Evolutionary conservation across 2,888 invertebrate genomes (phyloP).

Genomic region (Ophion ellenae): DNA sequence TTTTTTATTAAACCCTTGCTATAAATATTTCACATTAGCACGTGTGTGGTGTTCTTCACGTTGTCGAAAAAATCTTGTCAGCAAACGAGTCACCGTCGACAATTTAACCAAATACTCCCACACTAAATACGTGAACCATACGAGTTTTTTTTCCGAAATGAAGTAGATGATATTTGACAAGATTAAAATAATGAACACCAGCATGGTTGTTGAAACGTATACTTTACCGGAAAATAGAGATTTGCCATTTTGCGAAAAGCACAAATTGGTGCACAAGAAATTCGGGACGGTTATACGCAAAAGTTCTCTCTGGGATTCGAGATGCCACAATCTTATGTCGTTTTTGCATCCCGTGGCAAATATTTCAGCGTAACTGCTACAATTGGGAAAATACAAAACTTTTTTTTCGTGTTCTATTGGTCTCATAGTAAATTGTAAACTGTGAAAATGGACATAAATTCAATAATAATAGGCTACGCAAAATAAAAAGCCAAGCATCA

Average conservation of each 20-base stretch:
- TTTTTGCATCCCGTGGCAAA: slow-evolving; percentile 95
- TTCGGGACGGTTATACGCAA: slow-evolving; percentile 94
- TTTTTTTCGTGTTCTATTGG: not conserved
- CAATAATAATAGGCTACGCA: not conserved
- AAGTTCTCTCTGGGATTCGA: slow-evolving; percentile 90
- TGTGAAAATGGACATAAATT: not conserved
- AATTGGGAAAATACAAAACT: slow-evolving; percentile 68
- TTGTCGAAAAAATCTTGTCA: not conserved
- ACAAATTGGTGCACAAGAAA: slow-evolving; percentile 92
- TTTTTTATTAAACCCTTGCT: not conserved
- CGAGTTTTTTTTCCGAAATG: no score
- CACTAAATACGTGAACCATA: no score
- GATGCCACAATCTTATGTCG: slow-evolving; percentile 94
- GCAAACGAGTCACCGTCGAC: not conserved
- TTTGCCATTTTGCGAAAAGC: slow-evolving; percentile 92
- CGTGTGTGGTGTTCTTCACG: not conserved
- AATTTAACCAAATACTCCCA: no score
- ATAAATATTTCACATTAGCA: not conserved
- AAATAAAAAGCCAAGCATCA: not conserved
- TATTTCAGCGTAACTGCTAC: slow-evolving; percentile 91
- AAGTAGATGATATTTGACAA: no score
- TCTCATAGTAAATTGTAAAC: not conserved
- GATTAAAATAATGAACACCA: no score
- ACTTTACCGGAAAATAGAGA: slow-evolving; percentile 89
- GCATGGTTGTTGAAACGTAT: not conserved